A percentile compares a stretch with the other conserved stretches of the same genome.
Conservation (phyloP, 1,140 invertebrate species). For the Pachypsylla venusta region DNA sequence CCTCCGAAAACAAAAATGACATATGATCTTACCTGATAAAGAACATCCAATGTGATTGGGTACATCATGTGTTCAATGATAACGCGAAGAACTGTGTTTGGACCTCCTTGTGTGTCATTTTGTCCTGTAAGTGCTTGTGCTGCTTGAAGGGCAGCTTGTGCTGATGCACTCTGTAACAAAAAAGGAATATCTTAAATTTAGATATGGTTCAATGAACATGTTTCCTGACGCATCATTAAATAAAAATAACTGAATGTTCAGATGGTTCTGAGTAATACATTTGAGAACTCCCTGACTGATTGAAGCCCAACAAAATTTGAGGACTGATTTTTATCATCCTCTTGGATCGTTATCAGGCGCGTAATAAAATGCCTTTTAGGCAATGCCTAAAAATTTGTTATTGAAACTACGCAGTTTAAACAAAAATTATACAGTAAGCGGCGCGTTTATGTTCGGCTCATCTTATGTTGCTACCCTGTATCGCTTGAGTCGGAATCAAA, state of each 20-base stretch:
- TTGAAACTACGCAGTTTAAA: too few relatives aligned
- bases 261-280: not conserved
- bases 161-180: slow-evolving; percentile 46
- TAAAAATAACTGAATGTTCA: not conserved
- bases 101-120: slow-evolving; percentile 66
- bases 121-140: slow-evolving; percentile 53
- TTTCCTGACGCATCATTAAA: not conserved
- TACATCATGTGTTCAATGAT: slow-evolving; percentile 98
- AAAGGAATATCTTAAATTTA: slow-evolving; percentile 10
- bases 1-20: too few relatives aligned
- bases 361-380: too few relatives aligned
- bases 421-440: too few relatives aligned
- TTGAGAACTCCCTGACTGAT: too few relatives aligned
- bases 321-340: too few relatives aligned
- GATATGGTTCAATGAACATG: not conserved
- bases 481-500: too few relatives aligned
- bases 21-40: slow-evolving; percentile 63
- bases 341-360: too few relatives aligned
- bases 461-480: too few relatives aligned
- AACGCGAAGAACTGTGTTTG: slow-evolving; percentile 90
- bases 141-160: slow-evolving; percentile 67
- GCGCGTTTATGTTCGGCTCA: too few relatives aligned
- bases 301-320: too few relatives aligned
- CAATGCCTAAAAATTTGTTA: too few relatives aligned
- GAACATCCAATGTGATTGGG: slow-evolving; percentile 90